Conservation (phyloP, 2,797 vertebrate genomes). For the Halcyon leucocephala region DNA sequence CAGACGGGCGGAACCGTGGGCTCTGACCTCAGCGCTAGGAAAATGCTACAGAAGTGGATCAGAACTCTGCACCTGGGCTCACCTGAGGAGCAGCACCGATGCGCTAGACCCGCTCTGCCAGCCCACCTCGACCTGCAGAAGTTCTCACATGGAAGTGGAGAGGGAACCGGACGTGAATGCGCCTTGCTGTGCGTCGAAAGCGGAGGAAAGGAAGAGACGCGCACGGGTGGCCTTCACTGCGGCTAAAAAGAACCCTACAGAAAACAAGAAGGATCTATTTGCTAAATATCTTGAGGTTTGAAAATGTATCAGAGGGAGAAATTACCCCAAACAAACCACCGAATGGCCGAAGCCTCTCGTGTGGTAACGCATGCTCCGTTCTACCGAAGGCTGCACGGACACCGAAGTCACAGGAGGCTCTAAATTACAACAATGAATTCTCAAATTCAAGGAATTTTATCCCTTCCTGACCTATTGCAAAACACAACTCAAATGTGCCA, state of each 20-base stretch:
- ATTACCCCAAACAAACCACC: neutral
- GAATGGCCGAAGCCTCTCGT: neutral
- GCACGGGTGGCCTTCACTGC: neutral
- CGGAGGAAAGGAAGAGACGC: neutral
- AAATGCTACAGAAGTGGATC: neutral
- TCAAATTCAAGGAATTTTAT: neutral
- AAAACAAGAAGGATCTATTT: neutral
- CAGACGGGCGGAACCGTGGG: neutral
- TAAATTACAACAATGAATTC: neutral
- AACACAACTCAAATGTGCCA: neutral
- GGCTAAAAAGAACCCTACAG: fast-evolving
- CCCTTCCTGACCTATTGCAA: neutral
- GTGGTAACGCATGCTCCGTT: fast-evolving
- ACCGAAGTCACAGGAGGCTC: neutral
- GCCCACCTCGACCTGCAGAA: neutral
- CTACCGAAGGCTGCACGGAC: fast-evolving
- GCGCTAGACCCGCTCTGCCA: neutral
- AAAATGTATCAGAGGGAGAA: neutral
- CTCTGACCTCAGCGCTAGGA: neutral
- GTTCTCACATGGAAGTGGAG: neutral
- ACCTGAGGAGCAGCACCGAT: neutral
- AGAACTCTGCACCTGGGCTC: neutral
- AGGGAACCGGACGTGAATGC: neutral
- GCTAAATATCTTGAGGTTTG: neutral
- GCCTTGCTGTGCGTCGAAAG: neutral